Conservation (phyloP, 2,113 vertebrate genomes). For the Sturnira hondurensis region DNA sequence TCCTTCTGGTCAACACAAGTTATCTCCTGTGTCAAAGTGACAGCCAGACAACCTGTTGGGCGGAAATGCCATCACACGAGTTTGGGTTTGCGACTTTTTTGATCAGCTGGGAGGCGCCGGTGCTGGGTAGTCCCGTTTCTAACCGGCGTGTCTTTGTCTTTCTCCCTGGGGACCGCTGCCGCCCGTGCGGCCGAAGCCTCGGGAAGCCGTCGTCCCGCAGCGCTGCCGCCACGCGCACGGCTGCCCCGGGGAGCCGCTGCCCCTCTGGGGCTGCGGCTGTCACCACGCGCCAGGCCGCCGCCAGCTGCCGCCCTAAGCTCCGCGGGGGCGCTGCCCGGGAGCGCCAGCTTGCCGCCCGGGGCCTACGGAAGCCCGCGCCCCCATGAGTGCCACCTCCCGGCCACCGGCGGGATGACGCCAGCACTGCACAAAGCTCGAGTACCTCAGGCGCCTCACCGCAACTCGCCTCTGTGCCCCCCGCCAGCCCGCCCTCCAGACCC, state of each 20-base stretch:
- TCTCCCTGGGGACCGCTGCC: slow-evolving; percentile 63
- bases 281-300: slow-evolving; percentile 70
- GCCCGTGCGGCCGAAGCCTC: slow-evolving; percentile 61
- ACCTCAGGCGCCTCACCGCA: neutral
- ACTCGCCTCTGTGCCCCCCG: neutral
- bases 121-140: slow-evolving; percentile 29
- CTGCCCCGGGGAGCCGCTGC: slow-evolving; percentile 57
- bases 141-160: slow-evolving; percentile 72
- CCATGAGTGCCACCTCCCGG: slow-evolving; percentile 31
- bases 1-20: neutral
- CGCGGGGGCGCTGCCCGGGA: slow-evolving; percentile 64
- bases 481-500: neutral
- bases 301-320: slow-evolving; percentile 70
- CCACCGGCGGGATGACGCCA: neutral
- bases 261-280: slow-evolving; percentile 49
- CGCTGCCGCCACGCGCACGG: slow-evolving; percentile 58
- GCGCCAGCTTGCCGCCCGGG: slow-evolving; percentile 60
- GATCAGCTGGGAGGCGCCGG: neutral
- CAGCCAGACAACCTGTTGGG: neutral
- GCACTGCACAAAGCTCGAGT: neutral
- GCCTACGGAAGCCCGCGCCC: slow-evolving; percentile 33
- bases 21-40: neutral
- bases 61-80: neutral
- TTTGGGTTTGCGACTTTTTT: neutral
- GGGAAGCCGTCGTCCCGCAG: slow-evolving; percentile 71